Base-by-base conservation (phyloP, 1,140 invertebrate species). In the Matsumurasca onukii region DNA sequence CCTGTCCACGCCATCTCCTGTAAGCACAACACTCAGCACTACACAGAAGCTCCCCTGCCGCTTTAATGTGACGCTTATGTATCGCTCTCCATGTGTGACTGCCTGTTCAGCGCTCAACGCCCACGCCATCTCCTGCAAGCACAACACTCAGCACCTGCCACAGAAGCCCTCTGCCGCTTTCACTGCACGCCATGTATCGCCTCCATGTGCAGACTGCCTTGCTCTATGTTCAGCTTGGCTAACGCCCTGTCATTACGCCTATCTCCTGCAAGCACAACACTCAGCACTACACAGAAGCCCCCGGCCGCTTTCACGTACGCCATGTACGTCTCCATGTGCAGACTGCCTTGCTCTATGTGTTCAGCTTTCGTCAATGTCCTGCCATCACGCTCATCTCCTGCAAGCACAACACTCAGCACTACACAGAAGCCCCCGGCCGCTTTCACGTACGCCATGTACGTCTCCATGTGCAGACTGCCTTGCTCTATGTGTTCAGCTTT, bases 111-210 rank as follows among this genome's bases (percentile, higher is more conserved):
- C n/a, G 45, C 34, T 20, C 68, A 67, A 5, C 3, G 29, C n/a
- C n/a, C n/a, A n/a, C n/a, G n/a, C n/a, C n/a, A n/a, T n/a, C n/a
- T n/a, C n/a, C n/a, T n/a, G n/a, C n/a, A n/a, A 86, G 57, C 31
- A 88, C 69, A 3, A 89, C 80, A 13, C 86, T 63, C 22, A 79
- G 17, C 34, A 80, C 77, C 0, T n/a, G n/a, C 87, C 45, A 1
- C 81, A 71, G 68, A 81, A 82, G 2, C 89, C 88, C 17, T n/a
- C 89, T 89, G 17, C 82, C 83, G n/a, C n/a, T n/a, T n/a, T n/a
- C n/a, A n/a, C n/a, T n/a, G n/a, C n/a, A n/a, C n/a, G n/a, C n/a
- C n/a, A n/a, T n/a, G n/a, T n/a, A n/a, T n/a, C n/a, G n/a, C n/a
- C 1, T 76, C 66, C 1, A 69, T 67, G n/a, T 77, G 77, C 17